Evolutionary conservation across 1,140 invertebrate species (phyloP).

Genomic region (Atopsyche davidsoni): DNA sequence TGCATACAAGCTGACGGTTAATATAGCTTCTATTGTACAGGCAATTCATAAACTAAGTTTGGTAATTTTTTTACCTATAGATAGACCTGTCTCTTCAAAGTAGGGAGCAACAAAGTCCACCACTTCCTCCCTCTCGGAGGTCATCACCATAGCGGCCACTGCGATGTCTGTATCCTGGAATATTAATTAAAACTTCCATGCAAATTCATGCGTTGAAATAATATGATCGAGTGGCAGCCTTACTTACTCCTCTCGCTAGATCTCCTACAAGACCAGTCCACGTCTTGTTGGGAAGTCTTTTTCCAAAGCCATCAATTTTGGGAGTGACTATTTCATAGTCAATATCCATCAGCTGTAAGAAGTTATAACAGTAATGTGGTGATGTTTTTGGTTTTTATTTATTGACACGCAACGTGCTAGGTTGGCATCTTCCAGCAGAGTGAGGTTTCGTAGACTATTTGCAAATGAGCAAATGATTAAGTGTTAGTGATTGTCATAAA

Average conservation of each 20-base stretch:
- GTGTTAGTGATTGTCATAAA: background rate
- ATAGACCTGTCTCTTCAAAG: conserved; percentile 82
- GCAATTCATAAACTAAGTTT: conserved; percentile 15
- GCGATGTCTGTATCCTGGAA: conserved; percentile 79
- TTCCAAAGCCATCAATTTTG: conserved; percentile 65
- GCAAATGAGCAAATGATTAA: too few species aligned
- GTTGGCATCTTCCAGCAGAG: too few species aligned
- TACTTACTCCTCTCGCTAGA: conserved; percentile 71
- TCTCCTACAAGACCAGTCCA: conserved; percentile 91
- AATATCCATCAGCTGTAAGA: conserved; percentile 66
- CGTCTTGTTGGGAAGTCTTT: conserved; percentile 60
- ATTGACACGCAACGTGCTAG: too few species aligned
- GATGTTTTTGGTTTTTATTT: too few species aligned
- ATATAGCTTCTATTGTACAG: too few species aligned
- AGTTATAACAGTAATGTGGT: too few species aligned
- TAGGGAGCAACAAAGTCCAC: conserved; percentile 90
- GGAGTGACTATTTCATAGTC: conserved; percentile 79
- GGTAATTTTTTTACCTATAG: conserved; percentile 58
- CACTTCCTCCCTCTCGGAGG: conserved; percentile 86
- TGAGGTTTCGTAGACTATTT: too few species aligned
- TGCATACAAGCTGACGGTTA: too few species aligned
- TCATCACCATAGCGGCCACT: conserved; percentile 83
- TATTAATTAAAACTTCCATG: conserved; percentile 3
- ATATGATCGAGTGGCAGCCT: background rate
- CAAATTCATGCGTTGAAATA: background rate